Evolutionary conservation across 2,888 invertebrate genomes (phyloP).

Genomic region (Ligdia adustata): DNA sequence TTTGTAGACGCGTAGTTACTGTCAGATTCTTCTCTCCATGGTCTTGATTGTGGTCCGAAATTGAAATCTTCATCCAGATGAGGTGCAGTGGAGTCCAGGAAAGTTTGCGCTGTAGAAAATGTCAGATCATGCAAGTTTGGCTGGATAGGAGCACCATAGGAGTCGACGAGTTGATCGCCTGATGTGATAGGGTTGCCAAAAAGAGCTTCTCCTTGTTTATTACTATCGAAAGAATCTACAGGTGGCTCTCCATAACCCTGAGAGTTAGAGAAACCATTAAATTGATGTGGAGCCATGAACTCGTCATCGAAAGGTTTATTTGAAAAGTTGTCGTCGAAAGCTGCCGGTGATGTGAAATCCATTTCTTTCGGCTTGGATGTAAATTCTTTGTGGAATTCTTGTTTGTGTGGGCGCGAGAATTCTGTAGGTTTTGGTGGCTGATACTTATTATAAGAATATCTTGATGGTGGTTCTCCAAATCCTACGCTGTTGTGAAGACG

Average conservation of each 20-base stretch:
- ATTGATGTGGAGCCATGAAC: constrained; percentile 1
- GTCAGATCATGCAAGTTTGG: constrained; percentile 37
- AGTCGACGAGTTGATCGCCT: constrained; percentile 61
- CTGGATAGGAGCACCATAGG: constrained; percentile 58
- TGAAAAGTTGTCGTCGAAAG: constrained; percentile 11
- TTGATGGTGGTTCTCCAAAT: constrained; percentile 68
- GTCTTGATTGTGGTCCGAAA: constrained; percentile 40
- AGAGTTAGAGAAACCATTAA: constrained; percentile 37
- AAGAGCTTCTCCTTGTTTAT: background rate
- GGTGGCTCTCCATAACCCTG: constrained; percentile 57
- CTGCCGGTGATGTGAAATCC: constrained; percentile 13
- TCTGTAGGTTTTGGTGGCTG: constrained; percentile 12
- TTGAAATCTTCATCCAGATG: constrained; percentile 36
- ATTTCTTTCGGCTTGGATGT: constrained; percentile 2
- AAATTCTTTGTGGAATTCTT: background rate
- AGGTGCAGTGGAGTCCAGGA: constrained; percentile 34
- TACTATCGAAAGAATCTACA: constrained; percentile 45
- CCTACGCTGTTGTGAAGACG: constrained; percentile 44
- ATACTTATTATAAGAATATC: background rate
- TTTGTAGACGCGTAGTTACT: constrained; percentile 46
- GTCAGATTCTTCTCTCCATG: constrained; percentile 48
- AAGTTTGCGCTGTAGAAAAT: constrained; percentile 41
- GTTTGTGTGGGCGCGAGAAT: constrained; percentile 4
- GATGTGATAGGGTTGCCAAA: constrained; percentile 53
- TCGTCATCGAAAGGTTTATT: constrained; percentile 24